These are phyloP conservation scores for Mus caroli DNA, from an alignment of 2,797 vertebrate species.

Conservation along the genomic window DNA sequence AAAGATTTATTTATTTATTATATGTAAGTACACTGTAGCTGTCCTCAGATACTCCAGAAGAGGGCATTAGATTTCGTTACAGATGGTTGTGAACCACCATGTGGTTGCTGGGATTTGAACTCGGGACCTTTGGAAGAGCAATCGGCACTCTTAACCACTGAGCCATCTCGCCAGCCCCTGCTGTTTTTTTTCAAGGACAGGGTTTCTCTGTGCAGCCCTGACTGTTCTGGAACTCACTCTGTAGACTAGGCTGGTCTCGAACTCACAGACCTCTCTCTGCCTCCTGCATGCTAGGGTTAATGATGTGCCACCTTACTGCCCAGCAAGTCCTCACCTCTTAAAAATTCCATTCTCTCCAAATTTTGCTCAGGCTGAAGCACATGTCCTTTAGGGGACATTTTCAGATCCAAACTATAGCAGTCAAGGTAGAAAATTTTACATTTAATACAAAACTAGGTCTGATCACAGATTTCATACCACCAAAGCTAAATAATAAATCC, in stretches of 20 bases:
- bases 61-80: too few species aligned
- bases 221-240: neutral
- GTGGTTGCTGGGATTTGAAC: too few species aligned
- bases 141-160: too few species aligned
- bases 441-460: conserved; percentile 25
- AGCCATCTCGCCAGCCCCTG: too few species aligned
- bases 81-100: too few species aligned
- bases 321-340: neutral
- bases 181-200: neutral
- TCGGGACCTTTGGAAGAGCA: too few species aligned
- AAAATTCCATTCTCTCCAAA: neutral
- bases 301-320: neutral
- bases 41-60: too few species aligned
- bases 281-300: neutral
- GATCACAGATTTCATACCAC: neutral
- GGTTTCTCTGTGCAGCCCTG: neutral
- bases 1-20: too few species aligned
- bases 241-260: neutral
- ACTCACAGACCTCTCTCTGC: neutral
- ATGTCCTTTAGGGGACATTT: neutral
- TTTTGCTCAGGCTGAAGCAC: neutral
- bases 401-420: neutral
- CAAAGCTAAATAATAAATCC: conserved; percentile 33
- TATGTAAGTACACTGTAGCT: too few species aligned
- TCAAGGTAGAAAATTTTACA: neutral